phyloP scores from a whole-genome alignment of 1,140 invertebrate species.

The Phortica variegata region DNA sequence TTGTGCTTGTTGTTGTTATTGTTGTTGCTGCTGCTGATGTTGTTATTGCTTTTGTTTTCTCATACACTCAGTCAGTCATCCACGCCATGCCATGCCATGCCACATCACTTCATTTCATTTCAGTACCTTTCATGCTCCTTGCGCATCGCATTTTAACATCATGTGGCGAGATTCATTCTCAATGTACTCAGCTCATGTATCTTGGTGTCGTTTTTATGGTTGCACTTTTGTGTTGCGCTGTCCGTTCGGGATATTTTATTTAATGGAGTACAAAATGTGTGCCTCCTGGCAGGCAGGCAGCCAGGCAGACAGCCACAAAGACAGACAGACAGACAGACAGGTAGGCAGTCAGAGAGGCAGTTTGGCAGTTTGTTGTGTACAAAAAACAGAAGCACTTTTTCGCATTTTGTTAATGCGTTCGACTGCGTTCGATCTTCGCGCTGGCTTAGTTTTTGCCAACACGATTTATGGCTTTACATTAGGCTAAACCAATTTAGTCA shows the following conservation, averaged over 20 bases:
- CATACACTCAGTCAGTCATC: too few species aligned
- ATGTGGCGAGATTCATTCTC: not conserved
- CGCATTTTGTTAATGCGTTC: constrained; percentile 55
- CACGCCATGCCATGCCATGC: too few species aligned
- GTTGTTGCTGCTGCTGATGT: too few species aligned
- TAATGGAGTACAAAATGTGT: constrained; percentile 19
- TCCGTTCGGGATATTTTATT: constrained; percentile 47
- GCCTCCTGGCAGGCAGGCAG: not conserved
- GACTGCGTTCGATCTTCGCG: constrained; percentile 2
- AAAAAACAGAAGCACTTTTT: constrained; percentile 53
- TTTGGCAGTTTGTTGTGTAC: constrained; percentile 10
- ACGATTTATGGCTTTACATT: constrained; percentile 57
- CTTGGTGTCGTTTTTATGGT: constrained; percentile 53
- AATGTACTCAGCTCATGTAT: constrained; percentile 19
- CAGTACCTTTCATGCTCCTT: constrained; percentile 7
- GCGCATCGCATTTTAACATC: constrained; percentile 2
- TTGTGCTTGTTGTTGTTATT: constrained; percentile 26
- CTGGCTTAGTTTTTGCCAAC: constrained; percentile 1
- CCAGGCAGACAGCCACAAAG: not conserved
- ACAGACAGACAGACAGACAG: not conserved
- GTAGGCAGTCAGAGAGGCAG: not conserved
- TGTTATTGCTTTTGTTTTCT: too few species aligned
- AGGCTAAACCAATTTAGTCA: constrained; percentile 57
- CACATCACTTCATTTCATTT: not conserved
- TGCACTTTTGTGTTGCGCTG: constrained; percentile 47